Percentiles rank a stretch among this genome's conserved stretches.
phyloP scores from a whole-genome alignment of 2,888 invertebrate species.

The Pandemis heparana region DNA sequence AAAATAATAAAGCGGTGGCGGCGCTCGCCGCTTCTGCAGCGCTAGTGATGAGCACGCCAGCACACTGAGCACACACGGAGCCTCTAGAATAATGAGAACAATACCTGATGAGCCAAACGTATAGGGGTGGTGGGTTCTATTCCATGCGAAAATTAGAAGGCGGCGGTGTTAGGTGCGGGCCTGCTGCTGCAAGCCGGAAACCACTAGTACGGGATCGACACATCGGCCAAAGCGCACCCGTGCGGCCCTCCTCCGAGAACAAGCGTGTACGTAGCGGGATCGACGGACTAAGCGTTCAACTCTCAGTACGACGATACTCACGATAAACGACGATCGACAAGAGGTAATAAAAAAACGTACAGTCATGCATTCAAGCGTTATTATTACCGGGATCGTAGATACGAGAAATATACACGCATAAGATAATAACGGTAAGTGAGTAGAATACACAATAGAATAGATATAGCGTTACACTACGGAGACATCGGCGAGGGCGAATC shows the following conservation, averaged over 20 bases:
- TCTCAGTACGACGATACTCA: slow-evolving; percentile 82
- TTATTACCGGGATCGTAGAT: slow-evolving; percentile 92
- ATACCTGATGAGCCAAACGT: slow-evolving; percentile 86
- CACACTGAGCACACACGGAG: slow-evolving; percentile 83
- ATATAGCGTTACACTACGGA: slow-evolving; percentile 83
- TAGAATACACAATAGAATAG: slow-evolving; percentile 80
- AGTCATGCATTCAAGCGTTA: slow-evolving; percentile 95
- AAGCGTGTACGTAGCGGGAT: slow-evolving; percentile 85
- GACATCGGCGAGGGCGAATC: slow-evolving; percentile 79
- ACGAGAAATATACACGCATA: slow-evolving; percentile 86
- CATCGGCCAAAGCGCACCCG: slow-evolving; percentile 83
- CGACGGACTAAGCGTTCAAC: slow-evolving; percentile 83
- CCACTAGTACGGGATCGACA: slow-evolving; percentile 79
- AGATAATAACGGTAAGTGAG: slow-evolving; percentile 82
- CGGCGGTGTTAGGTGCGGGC: slow-evolving; percentile 84
- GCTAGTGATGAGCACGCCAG: slow-evolving; percentile 77
- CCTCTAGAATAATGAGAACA: slow-evolving; percentile 82
- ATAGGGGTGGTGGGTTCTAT: slow-evolving; percentile 84
- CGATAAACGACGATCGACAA: slow-evolving; percentile 82
- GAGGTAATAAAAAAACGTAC: slow-evolving; percentile 90
- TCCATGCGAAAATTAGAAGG: slow-evolving; percentile 85
- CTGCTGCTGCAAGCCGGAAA: slow-evolving; percentile 80
- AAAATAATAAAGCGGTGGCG: slow-evolving; percentile 68
- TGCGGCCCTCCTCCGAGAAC: slow-evolving; percentile 79
- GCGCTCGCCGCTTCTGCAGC: slow-evolving; percentile 71